Evolutionary conservation across 1,140 invertebrate genomes (phyloP), one percentile per base, ranked within the genome.

Genomic region (Homarus americanus): DNA sequence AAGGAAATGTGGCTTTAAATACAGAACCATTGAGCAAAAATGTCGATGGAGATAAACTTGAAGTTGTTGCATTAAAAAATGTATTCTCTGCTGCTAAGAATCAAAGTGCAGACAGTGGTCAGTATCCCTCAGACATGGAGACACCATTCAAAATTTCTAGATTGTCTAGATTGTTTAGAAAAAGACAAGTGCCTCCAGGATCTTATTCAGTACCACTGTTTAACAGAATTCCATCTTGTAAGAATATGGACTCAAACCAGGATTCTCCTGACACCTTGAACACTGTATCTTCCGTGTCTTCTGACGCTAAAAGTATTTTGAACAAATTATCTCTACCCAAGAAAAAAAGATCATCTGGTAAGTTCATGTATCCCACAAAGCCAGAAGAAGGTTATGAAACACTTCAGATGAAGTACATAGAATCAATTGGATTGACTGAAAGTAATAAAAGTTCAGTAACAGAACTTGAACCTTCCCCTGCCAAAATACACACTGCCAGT

Each of bases 311-410:
- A 32, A 69, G 63, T 32, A 69, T 69, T 69, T 69, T 69, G 63
- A 69, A 82, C 17, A 82, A 38, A 28, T 15, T 44, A 1, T 20
- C 32, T 36, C n/a, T 82, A 12, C 63, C 10, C 38, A 84, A 84
- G 69, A 83, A 80, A 9, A 82, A 34, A 41, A 84, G 32, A 41
- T n/a, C 34, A 1, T 24, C 82, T 24, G 69, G 53, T 2, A 63
- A 38, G n/a, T 84, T 84, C 28, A 38, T 73, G 28, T 84, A 84
- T 84, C 82, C 82, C 32, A 41, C 66, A 41, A 49, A 84, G 32
- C 32, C 69, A 73, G 66, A 32, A 72, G 66, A 84, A 44, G 38
- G n/a, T 63, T 73, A 84, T 73, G 82, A 73, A 32, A 40, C 72
- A 63, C 40, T 84, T 1, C 49, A 73, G 32, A 72, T 84, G 58